Base-by-base conservation (phyloP, 1,140 invertebrate genomes). In the Mizuhopecten yessoensis region DNA sequence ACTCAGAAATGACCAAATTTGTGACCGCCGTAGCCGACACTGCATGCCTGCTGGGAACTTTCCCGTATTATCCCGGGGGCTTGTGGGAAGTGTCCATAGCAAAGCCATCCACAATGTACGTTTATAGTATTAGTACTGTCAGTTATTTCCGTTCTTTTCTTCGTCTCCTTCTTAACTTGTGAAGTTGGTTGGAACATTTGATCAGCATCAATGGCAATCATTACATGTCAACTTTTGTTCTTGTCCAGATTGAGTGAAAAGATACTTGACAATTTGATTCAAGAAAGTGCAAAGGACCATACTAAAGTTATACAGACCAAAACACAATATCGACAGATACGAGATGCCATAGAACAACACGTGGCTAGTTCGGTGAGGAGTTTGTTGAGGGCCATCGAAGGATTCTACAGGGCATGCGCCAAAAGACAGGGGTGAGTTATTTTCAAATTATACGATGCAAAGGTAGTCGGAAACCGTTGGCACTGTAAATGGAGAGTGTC, bases 1-100 rank as follows among this genome's bases (percentile, higher is more conserved):
- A 75, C 57, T n/a, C 57, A 29, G 57, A 75, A 75, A 75, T 75
- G 57, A 75, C n/a, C 17, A 75, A 75, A 75, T 75, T 75, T 75
- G 57, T 75, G n/a, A n/a, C 57, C 23, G 57, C 57, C 57, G 29
- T 75, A 29, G 57, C 57, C 57, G 57, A 75, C 57, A 75, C 57
- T 29, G 57, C 57, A 0, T 75, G 57, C 11, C 57, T 75, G 3
- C 57, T 75, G 17, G 57, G 57, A 75, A 75, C 57, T 9, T 75
- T 75, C 17, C 57, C 57, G n/a, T 75, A 29, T 29, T 17, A 9
- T 5, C 11, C 57, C 57, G 57, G 57, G 5, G 57, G 57, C n/a
- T 75, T 75, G 29, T 75, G 57, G 57, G 57, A 75, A 75, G 57
- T 75, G 57, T 75, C 57, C 57, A n/a, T 75, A 17, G 29, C 57